Evolutionary conservation across 2,113 vertebrate genomes (phyloP).

Genomic region (Bucco capensis): DNA sequence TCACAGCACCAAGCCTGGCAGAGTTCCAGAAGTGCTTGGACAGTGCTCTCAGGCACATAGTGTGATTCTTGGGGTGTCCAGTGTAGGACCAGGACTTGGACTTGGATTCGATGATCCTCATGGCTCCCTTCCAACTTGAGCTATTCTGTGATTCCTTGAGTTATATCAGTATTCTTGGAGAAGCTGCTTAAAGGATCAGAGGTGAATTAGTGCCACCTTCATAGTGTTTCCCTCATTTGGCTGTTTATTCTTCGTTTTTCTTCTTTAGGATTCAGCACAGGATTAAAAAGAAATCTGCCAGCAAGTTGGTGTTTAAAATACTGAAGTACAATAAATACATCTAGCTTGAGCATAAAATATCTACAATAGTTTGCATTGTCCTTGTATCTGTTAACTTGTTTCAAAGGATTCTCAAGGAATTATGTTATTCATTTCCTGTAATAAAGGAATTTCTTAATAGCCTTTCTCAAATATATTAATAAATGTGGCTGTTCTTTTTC

Average conservation of each 20-base stretch:
- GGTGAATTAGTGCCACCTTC: not conserved
- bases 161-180: not conserved
- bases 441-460: not conserved
- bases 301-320: not conserved
- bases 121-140: too few species aligned
- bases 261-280: not conserved
- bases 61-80: too few species aligned
- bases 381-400: not conserved
- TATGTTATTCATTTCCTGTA: not conserved
- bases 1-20: too few species aligned
- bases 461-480: not conserved
- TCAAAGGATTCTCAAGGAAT: not conserved
- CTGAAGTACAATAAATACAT: not conserved
- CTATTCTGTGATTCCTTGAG: too few species aligned
- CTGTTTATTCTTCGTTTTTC: not conserved
- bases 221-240: not conserved
- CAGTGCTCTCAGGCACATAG: too few species aligned
- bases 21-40: too few species aligned
- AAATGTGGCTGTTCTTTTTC: not conserved
- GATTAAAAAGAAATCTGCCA: not conserved
- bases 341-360: not conserved
- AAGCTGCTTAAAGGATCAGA: not conserved
- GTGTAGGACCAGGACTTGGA: too few species aligned
- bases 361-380: not conserved
- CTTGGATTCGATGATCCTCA: too few species aligned